Evolutionary conservation across 37 sponge, comb jelly and placozoan species (phyloP).

Genomic region (Beroe forskalii): DNA sequence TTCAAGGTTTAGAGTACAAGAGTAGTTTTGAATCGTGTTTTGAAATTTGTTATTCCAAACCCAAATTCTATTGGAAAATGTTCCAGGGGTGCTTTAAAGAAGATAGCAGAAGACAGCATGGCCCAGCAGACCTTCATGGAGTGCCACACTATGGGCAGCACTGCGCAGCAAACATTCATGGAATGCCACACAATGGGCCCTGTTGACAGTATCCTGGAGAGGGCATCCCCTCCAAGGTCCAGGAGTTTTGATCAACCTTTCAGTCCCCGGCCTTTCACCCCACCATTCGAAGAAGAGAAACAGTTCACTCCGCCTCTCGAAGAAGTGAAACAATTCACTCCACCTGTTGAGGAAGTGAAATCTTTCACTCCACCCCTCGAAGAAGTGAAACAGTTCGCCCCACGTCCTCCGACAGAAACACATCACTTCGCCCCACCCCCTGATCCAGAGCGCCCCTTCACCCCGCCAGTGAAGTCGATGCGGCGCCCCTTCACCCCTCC

Average conservation of each 20-base stretch:
- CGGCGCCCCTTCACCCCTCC: background rate
- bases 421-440: background rate
- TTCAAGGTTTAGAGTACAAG: too few relatives aligned
- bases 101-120: conserved; percentile 24
- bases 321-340: background rate
- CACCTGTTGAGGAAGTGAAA: background rate
- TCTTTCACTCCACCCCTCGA: background rate
- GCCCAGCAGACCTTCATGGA: conserved; percentile 63
- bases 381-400: background rate
- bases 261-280: conserved; percentile 6
- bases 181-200: conserved; percentile 12
- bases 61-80: too few relatives aligned
- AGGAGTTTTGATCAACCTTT: background rate
- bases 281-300: background rate
- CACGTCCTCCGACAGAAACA: background rate
- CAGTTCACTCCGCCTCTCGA: too few relatives aligned
- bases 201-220: conserved; percentile 35
- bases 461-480: background rate
- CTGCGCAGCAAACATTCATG: conserved; percentile 40
- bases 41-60: too few relatives aligned
- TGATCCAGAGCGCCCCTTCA: background rate
- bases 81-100: conserved; percentile 13
- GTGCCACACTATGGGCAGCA: conserved; percentile 19
- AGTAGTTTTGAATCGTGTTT: too few relatives aligned
- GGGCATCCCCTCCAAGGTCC: background rate